Percentiles rank a stretch among this genome's conserved stretches.
These are phyloP conservation scores for Chiroxiphia lanceolata DNA, from an alignment of 2,797 vertebrate species.

Conservation along the genomic window DNA sequence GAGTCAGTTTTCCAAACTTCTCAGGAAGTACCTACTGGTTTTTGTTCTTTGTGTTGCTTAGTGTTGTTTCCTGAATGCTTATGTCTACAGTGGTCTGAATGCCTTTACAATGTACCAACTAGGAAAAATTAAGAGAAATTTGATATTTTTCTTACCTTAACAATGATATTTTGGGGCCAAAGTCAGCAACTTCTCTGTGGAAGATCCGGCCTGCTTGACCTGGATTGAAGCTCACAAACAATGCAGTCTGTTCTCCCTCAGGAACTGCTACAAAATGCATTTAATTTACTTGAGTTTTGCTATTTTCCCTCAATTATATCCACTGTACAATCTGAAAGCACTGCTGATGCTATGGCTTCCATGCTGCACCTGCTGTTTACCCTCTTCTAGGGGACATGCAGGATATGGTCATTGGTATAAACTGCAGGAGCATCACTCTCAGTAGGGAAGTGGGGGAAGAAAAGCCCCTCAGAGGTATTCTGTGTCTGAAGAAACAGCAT, in stretches of 20 bases:
- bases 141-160: background rate
- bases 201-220: background rate
- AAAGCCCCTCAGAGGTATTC: background rate
- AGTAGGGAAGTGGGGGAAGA: background rate
- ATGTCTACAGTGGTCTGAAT: background rate
- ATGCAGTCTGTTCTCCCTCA: background rate
- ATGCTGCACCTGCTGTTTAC: background rate
- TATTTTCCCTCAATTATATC: background rate
- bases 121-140: background rate
- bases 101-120: background rate
- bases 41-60: background rate
- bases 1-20: background rate
- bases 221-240: background rate
- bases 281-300: background rate
- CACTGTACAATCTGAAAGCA: background rate
- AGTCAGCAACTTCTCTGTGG: background rate
- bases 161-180: background rate
- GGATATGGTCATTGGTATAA: background rate
- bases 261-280: background rate
- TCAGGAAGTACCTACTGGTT: background rate
- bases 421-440: background rate
- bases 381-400: background rate
- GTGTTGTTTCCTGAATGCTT: background rate
- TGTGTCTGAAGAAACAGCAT: background rate
- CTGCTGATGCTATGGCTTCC: background rate